Evolutionary conservation across 2,888 invertebrate species (phyloP), one percentile per base, ranked within the genome.

Genomic region (Drosophila testacea): DNA sequence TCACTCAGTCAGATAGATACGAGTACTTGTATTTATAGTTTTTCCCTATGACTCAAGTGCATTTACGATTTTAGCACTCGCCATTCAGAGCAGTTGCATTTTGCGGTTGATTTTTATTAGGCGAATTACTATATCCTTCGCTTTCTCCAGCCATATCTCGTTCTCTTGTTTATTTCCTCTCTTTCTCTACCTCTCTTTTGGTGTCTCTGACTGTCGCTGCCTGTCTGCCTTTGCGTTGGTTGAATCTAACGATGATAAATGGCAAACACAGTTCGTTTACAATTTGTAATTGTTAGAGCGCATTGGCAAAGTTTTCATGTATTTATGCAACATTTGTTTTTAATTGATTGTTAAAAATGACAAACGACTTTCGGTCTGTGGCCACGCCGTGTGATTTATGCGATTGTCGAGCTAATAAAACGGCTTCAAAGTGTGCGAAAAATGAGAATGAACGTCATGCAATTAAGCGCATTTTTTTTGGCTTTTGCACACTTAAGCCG

Each of bases 331-430:
- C 85, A 85, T 85, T 85, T 85, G 89, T 47, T 73, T 88, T 88
- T 89, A 89, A 85, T 85, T 89, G 85, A 89, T 85, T 89, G 89
- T 89, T 79, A 73, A 79, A 74, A 76, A 89, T 87, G 81, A 84
- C 88, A 87, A 84, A 83, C 71, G 83, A 83, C 79, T 65, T 69
- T 70, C 34, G 59, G 50, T 63, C 44, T 39, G 34, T 60, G 57
- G 51, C 42, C 28, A 47, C 7, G 44, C 34, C 54, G 46, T 67
- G 48, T 86, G 73, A 89, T 85, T 80, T 82, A 89, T 86, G 74
- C 60, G 48, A 30, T 52, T 47, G 51, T 10, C 62, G 36, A 83
- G 83, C 83, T 89, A 89, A 86, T 88, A 79, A 86, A 89, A 86
- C 67, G 50, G 54, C 64, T 64, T 57, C 36, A 61, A 70, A 73